These are phyloP conservation scores for Kradibia gibbosae DNA, from an alignment of 1,140 invertebrate species.

Conservation along the genomic window DNA sequence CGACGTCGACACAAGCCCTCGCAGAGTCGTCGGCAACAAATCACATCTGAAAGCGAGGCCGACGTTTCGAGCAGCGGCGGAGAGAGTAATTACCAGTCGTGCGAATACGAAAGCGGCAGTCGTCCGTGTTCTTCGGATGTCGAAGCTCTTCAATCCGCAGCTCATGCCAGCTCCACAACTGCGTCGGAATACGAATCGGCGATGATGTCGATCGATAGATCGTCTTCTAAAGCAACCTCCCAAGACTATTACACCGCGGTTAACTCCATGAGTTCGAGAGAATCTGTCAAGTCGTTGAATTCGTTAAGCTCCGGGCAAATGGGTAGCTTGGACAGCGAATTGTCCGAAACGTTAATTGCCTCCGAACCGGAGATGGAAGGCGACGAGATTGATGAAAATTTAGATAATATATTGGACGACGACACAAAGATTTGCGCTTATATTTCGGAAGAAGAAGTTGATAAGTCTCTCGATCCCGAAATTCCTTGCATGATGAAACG, in stretches of 20 bases:
- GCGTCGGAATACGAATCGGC: constrained; percentile 92
- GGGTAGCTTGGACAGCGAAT: constrained; percentile 87
- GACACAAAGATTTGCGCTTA: constrained; percentile 41
- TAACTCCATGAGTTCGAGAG: constrained; percentile 86
- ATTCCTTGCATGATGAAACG: constrained; percentile 84
- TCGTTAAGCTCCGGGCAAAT: constrained; percentile 91
- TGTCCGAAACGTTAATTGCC: constrained; percentile 90
- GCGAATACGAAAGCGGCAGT: constrained; percentile 83
- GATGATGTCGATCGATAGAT: constrained; percentile 82
- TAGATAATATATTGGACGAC: constrained; percentile 62
- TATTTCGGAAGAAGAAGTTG: constrained; percentile 2
- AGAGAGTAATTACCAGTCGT: constrained; percentile 92
- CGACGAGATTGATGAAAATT: constrained; percentile 68
- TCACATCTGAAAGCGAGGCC: constrained; percentile 66
- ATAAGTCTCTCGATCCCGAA: background rate
- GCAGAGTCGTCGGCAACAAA: constrained; percentile 57
- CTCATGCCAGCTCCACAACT: constrained; percentile 75
- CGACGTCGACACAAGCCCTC: constrained; percentile 64
- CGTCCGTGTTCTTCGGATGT: constrained; percentile 90
- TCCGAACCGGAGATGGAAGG: constrained; percentile 79
- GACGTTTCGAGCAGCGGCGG: constrained; percentile 90
- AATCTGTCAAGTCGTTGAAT: constrained; percentile 90
- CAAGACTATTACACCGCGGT: constrained; percentile 89
- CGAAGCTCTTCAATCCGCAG: constrained; percentile 76
- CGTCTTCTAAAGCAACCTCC: constrained; percentile 80